phyloP scores from a whole-genome alignment of 1,140 invertebrate genomes.

The Anagrus nilaparvatae region DNA sequence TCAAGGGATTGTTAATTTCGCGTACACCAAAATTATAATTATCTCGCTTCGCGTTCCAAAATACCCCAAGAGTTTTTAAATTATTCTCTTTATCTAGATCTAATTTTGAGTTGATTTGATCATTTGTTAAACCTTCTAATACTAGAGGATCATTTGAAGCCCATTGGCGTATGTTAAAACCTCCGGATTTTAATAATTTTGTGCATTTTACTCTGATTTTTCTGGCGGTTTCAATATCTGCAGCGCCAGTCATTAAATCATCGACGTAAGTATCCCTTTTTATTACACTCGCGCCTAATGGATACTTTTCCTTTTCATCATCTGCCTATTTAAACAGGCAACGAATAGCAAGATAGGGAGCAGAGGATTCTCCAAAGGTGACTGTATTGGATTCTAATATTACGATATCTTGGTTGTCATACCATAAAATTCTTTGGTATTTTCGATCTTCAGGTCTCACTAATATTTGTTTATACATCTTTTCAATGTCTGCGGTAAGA shows the following conservation, averaged over 20 bases:
- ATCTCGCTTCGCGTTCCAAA: not conserved
- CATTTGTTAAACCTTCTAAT: not conserved
- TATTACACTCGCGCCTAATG: constrained; percentile 17
- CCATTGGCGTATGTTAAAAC: constrained; percentile 26
- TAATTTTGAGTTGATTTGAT: not conserved
- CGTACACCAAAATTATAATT: not conserved
- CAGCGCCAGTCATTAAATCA: constrained; percentile 31
- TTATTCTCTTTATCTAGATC: not conserved
- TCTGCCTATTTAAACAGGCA: not conserved
- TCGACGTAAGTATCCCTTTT: constrained; percentile 34
- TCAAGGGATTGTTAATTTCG: not conserved
- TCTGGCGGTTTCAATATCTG: constrained; percentile 22
- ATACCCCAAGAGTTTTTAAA: constrained; percentile 7
- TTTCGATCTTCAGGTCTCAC: constrained; percentile 3
- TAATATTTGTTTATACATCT: constrained; percentile 9
- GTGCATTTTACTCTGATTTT: constrained; percentile 17
- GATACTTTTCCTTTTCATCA: constrained; percentile 17
- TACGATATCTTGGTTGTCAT: not conserved
- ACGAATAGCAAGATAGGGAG: constrained; percentile 9
- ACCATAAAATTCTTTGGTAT: constrained; percentile 1
- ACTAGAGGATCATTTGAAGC: constrained; percentile 14
- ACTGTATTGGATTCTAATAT: constrained; percentile 15
- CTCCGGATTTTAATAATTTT: constrained; percentile 18
- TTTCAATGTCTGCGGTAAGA: constrained; percentile 1
- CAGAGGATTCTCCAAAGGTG: constrained; percentile 19